phyloP scores from a whole-genome alignment of 2,113 vertebrate species.

The Shinisaurus crocodilurus region DNA sequence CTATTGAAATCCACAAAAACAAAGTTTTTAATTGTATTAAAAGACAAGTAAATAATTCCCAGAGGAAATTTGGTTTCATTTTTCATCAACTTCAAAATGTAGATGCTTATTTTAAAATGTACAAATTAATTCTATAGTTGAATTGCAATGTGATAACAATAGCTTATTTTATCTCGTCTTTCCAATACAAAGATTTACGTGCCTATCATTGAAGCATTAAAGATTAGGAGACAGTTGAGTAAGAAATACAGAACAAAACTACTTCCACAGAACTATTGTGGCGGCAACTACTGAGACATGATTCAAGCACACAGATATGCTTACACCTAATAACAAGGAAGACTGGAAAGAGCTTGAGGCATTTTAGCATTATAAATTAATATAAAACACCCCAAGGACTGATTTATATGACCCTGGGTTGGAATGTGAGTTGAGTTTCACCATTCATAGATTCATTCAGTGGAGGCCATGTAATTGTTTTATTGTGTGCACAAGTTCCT shows the following conservation, averaged over 20 bases:
- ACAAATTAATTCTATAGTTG: not conserved
- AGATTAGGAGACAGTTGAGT: not conserved
- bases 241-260: not conserved
- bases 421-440: not conserved
- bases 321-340: not conserved
- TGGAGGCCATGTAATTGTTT: not conserved
- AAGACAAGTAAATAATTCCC: slow-evolving; percentile 23
- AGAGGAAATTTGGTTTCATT: slow-evolving; percentile 22
- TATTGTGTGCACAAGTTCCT: not conserved
- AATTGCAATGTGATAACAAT: slow-evolving; percentile 27
- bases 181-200: not conserved
- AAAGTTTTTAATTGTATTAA: slow-evolving; percentile 27
- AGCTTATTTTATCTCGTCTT: not conserved
- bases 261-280: too few species aligned
- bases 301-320: not conserved
- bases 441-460: too few species aligned
- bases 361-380: not conserved
- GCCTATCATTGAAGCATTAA: not conserved
- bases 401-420: not conserved
- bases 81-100: not conserved
- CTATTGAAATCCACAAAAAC: slow-evolving; percentile 76
- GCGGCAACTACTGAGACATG: not conserved
- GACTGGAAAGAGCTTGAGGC: not conserved
- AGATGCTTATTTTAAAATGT: not conserved
- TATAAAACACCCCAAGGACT: not conserved